A percentile compares a stretch with the other conserved stretches of the same genome.
Evolutionary conservation across 2,113 vertebrate genomes (phyloP).

Genomic region (Coreoperca whiteheadi): DNA sequence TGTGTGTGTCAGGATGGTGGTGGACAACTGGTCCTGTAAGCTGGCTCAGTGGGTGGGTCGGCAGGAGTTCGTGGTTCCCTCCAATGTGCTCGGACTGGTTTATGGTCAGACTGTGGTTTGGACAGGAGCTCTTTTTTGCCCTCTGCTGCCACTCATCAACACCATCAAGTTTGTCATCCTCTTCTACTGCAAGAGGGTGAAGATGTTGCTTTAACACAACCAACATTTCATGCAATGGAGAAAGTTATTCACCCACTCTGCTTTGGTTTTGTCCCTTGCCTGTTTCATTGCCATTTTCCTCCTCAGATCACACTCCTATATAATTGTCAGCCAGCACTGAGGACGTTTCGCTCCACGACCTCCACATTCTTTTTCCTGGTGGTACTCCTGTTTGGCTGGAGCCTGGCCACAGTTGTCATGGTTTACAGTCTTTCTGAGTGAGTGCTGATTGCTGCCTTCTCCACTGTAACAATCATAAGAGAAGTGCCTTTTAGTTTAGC

Average conservation of each 20-base stretch:
- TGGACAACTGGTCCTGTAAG: constrained; percentile 82
- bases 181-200: constrained; percentile 91
- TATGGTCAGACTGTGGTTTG: constrained; percentile 92
- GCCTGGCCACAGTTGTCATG: constrained; percentile 82
- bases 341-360: constrained; percentile 88
- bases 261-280: background rate
- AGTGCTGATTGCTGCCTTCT: constrained; percentile 66
- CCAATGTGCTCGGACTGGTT: constrained; percentile 89
- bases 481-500: background rate
- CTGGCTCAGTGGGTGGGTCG: constrained; percentile 80
- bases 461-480: background rate
- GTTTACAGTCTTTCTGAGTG: constrained; percentile 88
- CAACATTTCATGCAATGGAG: background rate
- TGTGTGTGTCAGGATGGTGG: constrained; percentile 83
- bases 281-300: background rate
- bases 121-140: constrained; percentile 91
- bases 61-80: constrained; percentile 88
- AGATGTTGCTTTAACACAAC: background rate
- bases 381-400: constrained; percentile 89
- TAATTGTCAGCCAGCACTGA: constrained; percentile 88
- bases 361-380: constrained; percentile 89
- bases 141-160: constrained; percentile 90
- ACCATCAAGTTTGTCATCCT: constrained; percentile 87
- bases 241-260: background rate
- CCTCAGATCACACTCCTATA: constrained; percentile 86